Evolutionary conservation across 2,113 vertebrate genomes (phyloP), one percentile per base, ranked within the genome.

Genomic region (Chaetorhynchus papuensis): DNA sequence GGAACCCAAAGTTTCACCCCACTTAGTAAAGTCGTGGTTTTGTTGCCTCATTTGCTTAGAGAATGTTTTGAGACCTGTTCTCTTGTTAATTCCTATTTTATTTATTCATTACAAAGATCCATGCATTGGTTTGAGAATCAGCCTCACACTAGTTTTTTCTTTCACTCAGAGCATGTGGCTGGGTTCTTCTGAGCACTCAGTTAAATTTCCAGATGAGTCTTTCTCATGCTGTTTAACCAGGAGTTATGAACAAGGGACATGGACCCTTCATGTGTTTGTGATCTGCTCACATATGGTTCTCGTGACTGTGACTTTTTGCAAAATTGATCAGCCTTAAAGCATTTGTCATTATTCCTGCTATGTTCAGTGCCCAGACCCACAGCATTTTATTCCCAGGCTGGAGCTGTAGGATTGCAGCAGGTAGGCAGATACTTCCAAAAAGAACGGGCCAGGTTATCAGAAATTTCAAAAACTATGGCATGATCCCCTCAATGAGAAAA

Each of bases 351-450:
- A 11, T 42, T 11, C 26, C 11, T 92, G 26, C 12, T 56, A 0
- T n/a, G 12, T 39, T 49, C 19, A 50, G 28, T 59, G 47, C 35
- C 21, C 33, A 33, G 21, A 54, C 45, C 21, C 22, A 30, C 6
- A 61, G 33, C 1, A 0, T n/a, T 78, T 61, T 50, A 35, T 19
- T 65, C 57, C 47, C 35, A 45, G 1, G 1, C 3, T 47, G 53
- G 78, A 87, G 31, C 2, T 70, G 7, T 18, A 56, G 35, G n/a
- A 20, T 10, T 56, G 13, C 11, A 83, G 31, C 27, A 71, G 24
- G 4, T n/a, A 42, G 30, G 44, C 4, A 70, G n/a, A 28, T 33
- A 26, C 7, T 70, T 88, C 13, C 30, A 57, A 49, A 69, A 5
- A 76, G 24, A 33, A 24, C 11, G 27, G 53, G n/a, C 1, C 20